Conservation (phyloP, 2,797 vertebrate species). For the Catharus ustulatus region DNA sequence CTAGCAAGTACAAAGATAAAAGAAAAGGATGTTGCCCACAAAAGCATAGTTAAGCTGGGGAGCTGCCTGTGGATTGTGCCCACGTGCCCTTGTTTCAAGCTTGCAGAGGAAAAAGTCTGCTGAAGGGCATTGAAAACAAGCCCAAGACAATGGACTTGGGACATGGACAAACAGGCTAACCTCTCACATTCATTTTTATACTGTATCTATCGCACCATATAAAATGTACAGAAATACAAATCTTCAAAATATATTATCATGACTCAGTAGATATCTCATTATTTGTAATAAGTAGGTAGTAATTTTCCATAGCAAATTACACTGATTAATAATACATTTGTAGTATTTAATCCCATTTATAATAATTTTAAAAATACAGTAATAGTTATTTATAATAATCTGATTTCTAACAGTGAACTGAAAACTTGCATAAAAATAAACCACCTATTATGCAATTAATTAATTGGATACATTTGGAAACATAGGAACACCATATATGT, state of each 20-base stretch:
- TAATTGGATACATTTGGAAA: background rate
- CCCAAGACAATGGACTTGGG: background rate
- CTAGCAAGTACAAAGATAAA: background rate
- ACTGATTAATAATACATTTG: background rate
- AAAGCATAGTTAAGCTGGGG: background rate
- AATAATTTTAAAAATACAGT: constrained; percentile 21
- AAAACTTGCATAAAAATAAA: constrained; percentile 10
- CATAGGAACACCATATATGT: background rate
- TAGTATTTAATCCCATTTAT: constrained; percentile 17
- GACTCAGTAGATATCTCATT: background rate
- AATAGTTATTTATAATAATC: background rate
- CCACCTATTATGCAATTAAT: background rate
- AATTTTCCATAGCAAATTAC: constrained; percentile 22
- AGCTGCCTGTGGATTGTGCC: background rate
- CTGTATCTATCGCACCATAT: background rate
- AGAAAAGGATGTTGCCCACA: background rate
- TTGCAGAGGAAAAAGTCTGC: background rate
- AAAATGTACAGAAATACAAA: background rate
- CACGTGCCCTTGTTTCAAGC: background rate
- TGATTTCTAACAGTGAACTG: background rate
- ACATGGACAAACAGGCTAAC: background rate
- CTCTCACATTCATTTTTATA: background rate
- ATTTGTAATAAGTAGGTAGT: constrained; percentile 6
- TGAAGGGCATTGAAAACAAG: background rate
- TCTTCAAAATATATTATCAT: background rate